Conservation (phyloP, 2,113 vertebrate genomes). For the Perccottus glenii region DNA sequence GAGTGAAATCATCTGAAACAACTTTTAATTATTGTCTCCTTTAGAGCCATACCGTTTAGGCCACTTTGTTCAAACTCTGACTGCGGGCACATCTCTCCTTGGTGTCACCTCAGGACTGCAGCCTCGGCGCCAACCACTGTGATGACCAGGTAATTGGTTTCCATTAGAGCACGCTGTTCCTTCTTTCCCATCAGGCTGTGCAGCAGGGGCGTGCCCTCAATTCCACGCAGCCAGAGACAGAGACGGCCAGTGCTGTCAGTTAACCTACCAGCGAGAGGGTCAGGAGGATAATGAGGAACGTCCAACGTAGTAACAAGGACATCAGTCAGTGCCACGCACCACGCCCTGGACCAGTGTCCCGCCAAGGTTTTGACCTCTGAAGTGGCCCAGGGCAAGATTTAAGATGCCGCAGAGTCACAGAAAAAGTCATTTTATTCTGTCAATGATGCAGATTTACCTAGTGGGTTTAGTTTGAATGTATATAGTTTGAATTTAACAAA, state of each 20-base stretch:
- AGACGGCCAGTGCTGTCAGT: conserved; percentile 2
- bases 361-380: neutral
- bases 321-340: neutral
- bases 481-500: no score
- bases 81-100: conserved; percentile 9
- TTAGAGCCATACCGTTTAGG: neutral
- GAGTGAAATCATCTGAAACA: no score
- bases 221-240: conserved; percentile 26
- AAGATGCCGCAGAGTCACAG: neutral
- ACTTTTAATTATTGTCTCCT: no score
- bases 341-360: neutral
- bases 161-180: conserved; percentile 35
- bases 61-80: neutral
- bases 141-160: conserved; percentile 43
- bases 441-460: no score
- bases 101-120: conserved; percentile 31
- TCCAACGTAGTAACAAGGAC: conserved; percentile 19
- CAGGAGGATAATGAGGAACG: conserved; percentile 12
- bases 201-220: conserved; percentile 49
- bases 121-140: conserved; percentile 3
- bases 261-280: conserved; percentile 28
- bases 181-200: conserved; percentile 41
- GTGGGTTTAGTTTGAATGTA: no score
- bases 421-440: neutral
- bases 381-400: neutral